Base-by-base conservation (phyloP, 2,888 invertebrate genomes). In the Pseudoips prasinana region DNA sequence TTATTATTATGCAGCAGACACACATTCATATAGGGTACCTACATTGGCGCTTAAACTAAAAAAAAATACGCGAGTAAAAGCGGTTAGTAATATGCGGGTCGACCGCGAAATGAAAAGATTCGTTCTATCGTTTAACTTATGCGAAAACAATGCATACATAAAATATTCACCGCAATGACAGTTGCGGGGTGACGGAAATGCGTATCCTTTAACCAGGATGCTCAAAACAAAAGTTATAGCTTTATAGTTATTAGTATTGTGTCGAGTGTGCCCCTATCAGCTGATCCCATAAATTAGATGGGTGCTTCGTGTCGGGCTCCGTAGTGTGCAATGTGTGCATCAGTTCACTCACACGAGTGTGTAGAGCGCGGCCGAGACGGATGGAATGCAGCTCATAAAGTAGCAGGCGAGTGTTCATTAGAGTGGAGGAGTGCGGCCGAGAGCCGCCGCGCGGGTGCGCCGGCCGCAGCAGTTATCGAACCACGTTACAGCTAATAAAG, bases 401-500 rank as follows among this genome's bases (percentile, higher is more conserved):
- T 53, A 51, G 45, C 64, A 55, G 57, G 59, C 69, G 58, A 61
- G 60, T 67, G 69, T 78, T 82, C 73, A 75, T 77, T 77, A 78
- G 67, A 73, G 65, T 47, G 46, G 57, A 43, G 63, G 65, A 64
- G 64, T 58, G 51, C 52, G 58, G 46, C 52, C 41, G 48, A n/a
- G n/a, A n/a, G 40, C 51, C 52, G n/a, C n/a, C n/a, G n/a, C n/a
- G 48, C 39, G 55, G 49, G 50, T 46, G 53, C 57, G 53, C 43
- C 54, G 53, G 48, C 48, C 56, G 62, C 64, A 60, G 70, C 67
- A 66, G 67, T 75, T 70, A 69, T 66, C 68, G 73, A 67, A 64
- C 65, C 62, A 60, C 78, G 86, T 81, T 77, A 76, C 81, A 80
- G 81, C 75, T 73, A 80, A 87, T 87, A 87, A 88, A 87, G 77